Base-by-base conservation (phyloP, 2,888 invertebrate genomes). In the Panopea generosa region DNA sequence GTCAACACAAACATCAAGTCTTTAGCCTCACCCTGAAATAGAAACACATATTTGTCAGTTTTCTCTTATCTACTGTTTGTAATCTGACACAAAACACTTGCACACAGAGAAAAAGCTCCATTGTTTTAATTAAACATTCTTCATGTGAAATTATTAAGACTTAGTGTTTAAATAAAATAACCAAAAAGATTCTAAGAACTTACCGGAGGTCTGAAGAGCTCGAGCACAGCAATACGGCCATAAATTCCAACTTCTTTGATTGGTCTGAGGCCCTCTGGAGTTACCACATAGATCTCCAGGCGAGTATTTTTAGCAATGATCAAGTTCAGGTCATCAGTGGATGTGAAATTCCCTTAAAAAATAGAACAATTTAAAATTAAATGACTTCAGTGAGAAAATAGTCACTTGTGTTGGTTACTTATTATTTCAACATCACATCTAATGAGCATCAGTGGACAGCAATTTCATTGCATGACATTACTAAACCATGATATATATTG, bases 241-340 rank as follows among this genome's bases (percentile, higher is more conserved):
- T 93, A 97, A 33, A 98, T 95, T 9, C 97, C 97, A 69, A 99
- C 95, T 94, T 99, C 99, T 92, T 99, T 98, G 78, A 99, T 94
- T 0, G 98, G 97, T 76, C 97, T 94, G 47, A 99, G 94, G 0
- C 99, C 99, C 93, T 99, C 99, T 0, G 98, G 97, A 0, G 98
- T 98, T 11, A 99, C 98, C 59, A 97, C 94, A 94, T 98, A 98
- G 91, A 99, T 97, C 93, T 99, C 99, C 79, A 99, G 94, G 22
- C 98, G 95, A 77, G 97, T 97, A 91, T 98, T 98, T 92, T 98
- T 98, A 0, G 98, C 98, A 74, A 99, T 95, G 85, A 99, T 95
- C 71, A 99, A 94, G 94, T 99, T 99, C 73, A 99, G 94, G 93
- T 99, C 98, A 85, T 96, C 96, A 0, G 96, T 95, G 11, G 97